Percentiles rank a stretch among this genome's conserved stretches.
Evolutionary conservation across 1,140 invertebrate species (phyloP).

Genomic region (Andricus grossulariae): DNA sequence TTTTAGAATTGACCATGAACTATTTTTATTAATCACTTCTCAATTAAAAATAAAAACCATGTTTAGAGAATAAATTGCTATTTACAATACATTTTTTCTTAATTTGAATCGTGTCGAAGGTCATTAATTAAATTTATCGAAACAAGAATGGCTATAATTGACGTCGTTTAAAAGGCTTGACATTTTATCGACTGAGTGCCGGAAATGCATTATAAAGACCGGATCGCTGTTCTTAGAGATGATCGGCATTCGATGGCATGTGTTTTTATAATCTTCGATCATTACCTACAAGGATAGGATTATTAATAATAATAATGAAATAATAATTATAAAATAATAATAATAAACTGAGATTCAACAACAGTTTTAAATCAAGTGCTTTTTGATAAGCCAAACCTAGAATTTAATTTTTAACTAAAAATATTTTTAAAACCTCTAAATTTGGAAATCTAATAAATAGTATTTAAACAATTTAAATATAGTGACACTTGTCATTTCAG

Average conservation of each 20-base stretch:
- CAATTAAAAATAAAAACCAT: slow-evolving; percentile 7
- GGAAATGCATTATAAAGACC: slow-evolving; percentile 29
- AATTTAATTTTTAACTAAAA: too few species aligned
- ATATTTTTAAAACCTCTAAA: too few species aligned
- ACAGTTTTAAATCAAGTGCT: too few species aligned
- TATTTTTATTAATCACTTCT: not conserved
- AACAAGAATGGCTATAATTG: slow-evolving; percentile 26
- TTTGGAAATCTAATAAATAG: too few species aligned
- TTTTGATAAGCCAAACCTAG: too few species aligned
- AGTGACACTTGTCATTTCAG: too few species aligned
- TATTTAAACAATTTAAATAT: too few species aligned
- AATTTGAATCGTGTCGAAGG: too few species aligned
- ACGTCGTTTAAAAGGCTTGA: slow-evolving; percentile 21
- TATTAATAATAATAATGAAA: too few species aligned
- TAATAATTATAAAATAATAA: too few species aligned
- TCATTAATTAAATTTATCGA: not conserved
- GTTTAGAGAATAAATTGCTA: slow-evolving; percentile 25
- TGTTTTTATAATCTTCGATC: slow-evolving; percentile 12
- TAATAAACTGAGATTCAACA: too few species aligned
- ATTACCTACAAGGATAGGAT: slow-evolving; percentile 3
- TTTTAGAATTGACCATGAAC: slow-evolving; percentile 1
- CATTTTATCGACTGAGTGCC: slow-evolving; percentile 23
- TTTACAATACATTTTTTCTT: not conserved
- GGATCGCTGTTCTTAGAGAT: slow-evolving; percentile 23
- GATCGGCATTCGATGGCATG: slow-evolving; percentile 22